These are phyloP conservation scores for Zeugodacus cucurbitae DNA, from an alignment of 1,140 invertebrate species.

Conservation along the genomic window DNA sequence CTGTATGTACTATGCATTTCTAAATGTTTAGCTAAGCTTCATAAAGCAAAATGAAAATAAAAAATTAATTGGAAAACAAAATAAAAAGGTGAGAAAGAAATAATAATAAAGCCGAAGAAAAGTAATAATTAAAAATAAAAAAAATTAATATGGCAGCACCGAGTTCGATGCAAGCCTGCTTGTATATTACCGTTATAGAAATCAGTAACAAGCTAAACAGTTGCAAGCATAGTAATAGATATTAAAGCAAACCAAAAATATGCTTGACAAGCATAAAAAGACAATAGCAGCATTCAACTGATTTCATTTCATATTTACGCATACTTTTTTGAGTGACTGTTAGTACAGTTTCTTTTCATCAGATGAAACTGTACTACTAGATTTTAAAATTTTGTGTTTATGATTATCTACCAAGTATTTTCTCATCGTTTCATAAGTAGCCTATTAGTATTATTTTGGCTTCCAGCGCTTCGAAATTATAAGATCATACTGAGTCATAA, in stretches of 20 bases:
- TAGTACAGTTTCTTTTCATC: too few relatives aligned
- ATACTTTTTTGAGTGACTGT: too few relatives aligned
- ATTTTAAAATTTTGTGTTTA: too few relatives aligned
- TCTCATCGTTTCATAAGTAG: too few relatives aligned
- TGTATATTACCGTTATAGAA: neutral
- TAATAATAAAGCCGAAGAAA: neutral
- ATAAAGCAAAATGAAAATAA: neutral
- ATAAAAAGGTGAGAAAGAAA: neutral
- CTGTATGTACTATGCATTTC: slow-evolving; percentile 7
- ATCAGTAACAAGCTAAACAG: neutral
- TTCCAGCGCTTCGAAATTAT: too few relatives aligned
- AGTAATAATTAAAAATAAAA: neutral
- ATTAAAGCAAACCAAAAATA: neutral
- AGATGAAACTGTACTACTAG: too few relatives aligned
- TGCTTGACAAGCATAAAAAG: neutral
- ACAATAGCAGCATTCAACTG: neutral
- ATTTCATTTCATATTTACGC: neutral
- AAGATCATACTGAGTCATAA: too few relatives aligned
- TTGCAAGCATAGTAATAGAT: neutral
- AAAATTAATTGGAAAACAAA: neutral
- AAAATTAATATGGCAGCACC: neutral
- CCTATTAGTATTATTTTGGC: too few relatives aligned
- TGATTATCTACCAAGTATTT: too few relatives aligned
- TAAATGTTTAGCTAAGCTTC: slow-evolving; percentile 33
- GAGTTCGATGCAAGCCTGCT: neutral